These are phyloP conservation scores for Sussaba pulchella DNA, from an alignment of 2,888 invertebrate genomes.

Conservation along the genomic window DNA sequence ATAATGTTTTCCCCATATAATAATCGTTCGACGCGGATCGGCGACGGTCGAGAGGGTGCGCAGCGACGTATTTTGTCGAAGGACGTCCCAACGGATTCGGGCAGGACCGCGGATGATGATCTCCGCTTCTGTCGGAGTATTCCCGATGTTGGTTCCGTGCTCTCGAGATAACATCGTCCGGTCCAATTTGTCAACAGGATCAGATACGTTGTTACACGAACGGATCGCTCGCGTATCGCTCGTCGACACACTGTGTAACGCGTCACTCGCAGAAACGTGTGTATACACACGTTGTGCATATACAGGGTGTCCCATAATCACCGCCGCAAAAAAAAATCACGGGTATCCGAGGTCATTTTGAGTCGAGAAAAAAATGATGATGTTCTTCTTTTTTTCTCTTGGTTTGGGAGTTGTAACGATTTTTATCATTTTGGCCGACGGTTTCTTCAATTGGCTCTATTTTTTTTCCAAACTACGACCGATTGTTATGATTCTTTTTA, in stretches of 20 bases:
- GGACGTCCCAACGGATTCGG: slow-evolving; percentile 52
- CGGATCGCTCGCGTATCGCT: slow-evolving; percentile 58
- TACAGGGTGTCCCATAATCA: too few relatives aligned
- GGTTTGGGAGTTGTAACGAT: too few relatives aligned
- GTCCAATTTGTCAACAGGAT: slow-evolving; percentile 80
- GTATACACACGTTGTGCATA: too few relatives aligned
- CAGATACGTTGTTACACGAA: slow-evolving; percentile 71
- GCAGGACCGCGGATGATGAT: slow-evolving; percentile 51
- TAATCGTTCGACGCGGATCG: slow-evolving; percentile 38
- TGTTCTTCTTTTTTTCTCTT: too few relatives aligned
- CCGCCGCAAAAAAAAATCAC: too few relatives aligned
- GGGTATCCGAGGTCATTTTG: too few relatives aligned
- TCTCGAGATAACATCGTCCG: slow-evolving; percentile 63
- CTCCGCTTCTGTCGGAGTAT: slow-evolving; percentile 28
- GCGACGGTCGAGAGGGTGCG: slow-evolving; percentile 18
- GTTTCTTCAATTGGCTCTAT: too few relatives aligned
- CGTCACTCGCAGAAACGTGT: too few relatives aligned
- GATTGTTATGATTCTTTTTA: too few relatives aligned
- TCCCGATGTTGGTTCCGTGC: slow-evolving; percentile 63
- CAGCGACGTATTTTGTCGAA: slow-evolving; percentile 24
- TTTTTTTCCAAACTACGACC: too few relatives aligned
- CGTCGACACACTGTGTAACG: slow-evolving; percentile 50
- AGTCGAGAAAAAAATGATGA: too few relatives aligned
- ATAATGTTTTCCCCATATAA: not conserved
- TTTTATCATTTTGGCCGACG: too few relatives aligned